These are phyloP conservation scores for Ivindomyrus marchei DNA, from an alignment of 2,113 vertebrate genomes.

Conservation along the genomic window DNA sequence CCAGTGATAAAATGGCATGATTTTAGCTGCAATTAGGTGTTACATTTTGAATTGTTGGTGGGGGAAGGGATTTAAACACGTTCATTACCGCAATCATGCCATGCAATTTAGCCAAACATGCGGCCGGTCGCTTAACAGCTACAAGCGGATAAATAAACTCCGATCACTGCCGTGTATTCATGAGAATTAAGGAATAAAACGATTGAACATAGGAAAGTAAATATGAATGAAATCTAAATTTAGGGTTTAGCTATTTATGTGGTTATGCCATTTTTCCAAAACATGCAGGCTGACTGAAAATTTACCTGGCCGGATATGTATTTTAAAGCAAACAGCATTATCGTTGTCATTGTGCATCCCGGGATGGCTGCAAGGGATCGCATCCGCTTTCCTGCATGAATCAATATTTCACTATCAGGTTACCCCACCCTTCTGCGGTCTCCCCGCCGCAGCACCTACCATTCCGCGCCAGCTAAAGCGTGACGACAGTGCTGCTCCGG, in stretches of 20 bases:
- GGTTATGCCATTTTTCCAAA: background rate
- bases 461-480: background rate
- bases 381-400: background rate
- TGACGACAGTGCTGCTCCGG: conserved; percentile 3
- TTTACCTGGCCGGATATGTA: background rate
- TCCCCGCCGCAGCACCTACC: conserved; percentile 5
- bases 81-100: background rate
- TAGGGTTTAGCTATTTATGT: background rate
- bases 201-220: background rate
- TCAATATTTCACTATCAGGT: background rate
- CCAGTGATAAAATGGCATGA: background rate
- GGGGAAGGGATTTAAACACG: background rate
- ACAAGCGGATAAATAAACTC: background rate
- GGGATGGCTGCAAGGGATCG: background rate
- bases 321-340: background rate
- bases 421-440: conserved; percentile 5
- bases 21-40: background rate
- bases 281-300: background rate
- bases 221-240: background rate
- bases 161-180: background rate
- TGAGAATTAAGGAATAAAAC: background rate
- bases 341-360: background rate
- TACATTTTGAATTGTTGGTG: background rate
- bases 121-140: background rate
- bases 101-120: background rate